phyloP scores from a whole-genome alignment of 30 jellyfish, hydroid and myxozoan genomes.

The Pelagia noctiluca region DNA sequence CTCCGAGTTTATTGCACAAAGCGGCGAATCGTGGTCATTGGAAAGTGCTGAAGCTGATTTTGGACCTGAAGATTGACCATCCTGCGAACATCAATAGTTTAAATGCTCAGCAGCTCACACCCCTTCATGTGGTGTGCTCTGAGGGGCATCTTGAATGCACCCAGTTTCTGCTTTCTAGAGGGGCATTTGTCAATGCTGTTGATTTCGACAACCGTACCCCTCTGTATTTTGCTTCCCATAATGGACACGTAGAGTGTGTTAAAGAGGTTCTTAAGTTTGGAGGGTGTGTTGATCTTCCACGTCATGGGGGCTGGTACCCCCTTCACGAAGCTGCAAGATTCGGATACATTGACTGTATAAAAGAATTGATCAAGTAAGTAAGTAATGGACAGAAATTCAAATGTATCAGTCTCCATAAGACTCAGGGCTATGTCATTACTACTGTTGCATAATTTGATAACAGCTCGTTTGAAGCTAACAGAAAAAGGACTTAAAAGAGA shows the following conservation, averaged over 20 bases:
- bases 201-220: slow-evolving; percentile 87
- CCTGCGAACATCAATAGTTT: slow-evolving; percentile 79
- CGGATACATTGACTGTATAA: slow-evolving; percentile 73
- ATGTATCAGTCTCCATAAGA: no score
- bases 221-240: slow-evolving; percentile 75
- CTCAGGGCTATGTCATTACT: no score
- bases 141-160: slow-evolving; percentile 71
- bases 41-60: slow-evolving; percentile 56
- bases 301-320: slow-evolving; percentile 95
- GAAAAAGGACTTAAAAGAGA: no score
- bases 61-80: slow-evolving; percentile 54
- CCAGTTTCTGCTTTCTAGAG: slow-evolving; percentile 38
- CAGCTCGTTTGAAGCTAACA: no score
- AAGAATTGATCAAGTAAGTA: slow-evolving; percentile 62
- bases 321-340: slow-evolving; percentile 89
- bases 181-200: slow-evolving; percentile 76
- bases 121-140: slow-evolving; percentile 76
- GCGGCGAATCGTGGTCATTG: slow-evolving; percentile 80
- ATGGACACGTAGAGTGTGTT: slow-evolving; percentile 76
- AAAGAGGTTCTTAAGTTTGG: slow-evolving; percentile 40
- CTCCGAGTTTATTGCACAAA: slow-evolving; percentile 84
- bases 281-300: slow-evolving; percentile 56
- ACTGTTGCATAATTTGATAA: no score
- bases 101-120: slow-evolving; percentile 83
- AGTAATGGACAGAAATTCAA: neutral